Percentiles rank a stretch among this genome's conserved stretches.
Evolutionary conservation across 2,113 vertebrate genomes (phyloP).

Genomic region (Motacilla tschutschensis): DNA sequence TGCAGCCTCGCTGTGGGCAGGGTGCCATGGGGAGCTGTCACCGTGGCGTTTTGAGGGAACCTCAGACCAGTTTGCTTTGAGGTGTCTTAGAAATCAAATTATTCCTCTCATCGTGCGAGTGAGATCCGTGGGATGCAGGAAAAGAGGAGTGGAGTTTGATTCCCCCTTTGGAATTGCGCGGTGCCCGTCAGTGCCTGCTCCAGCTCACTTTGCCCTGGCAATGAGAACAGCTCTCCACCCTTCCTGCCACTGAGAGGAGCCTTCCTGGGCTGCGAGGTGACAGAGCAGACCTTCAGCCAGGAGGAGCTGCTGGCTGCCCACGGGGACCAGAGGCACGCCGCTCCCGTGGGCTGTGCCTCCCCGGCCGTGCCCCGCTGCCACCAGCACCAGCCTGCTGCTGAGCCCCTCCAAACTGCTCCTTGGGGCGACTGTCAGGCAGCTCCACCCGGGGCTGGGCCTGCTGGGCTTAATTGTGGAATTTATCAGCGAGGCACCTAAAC

Average conservation of each 20-base stretch:
- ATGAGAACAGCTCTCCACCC: background rate
- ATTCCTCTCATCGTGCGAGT: background rate
- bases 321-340: background rate
- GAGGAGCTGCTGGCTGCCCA: background rate
- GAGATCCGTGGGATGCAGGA: background rate
- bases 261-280: background rate
- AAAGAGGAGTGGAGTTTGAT: background rate
- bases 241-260: background rate
- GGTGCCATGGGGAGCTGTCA: background rate
- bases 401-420: background rate
- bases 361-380: background rate
- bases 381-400: rapidly evolving
- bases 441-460: background rate
- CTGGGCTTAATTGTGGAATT: background rate
- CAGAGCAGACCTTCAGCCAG: background rate
- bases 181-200: background rate
- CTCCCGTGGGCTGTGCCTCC: background rate
- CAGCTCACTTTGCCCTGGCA: background rate
- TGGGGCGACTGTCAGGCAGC: rapidly evolving
- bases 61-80: background rate
- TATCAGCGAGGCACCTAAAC: background rate
- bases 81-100: background rate
- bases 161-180: background rate
- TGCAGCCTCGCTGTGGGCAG: background rate
- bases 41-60: rapidly evolving